Evolutionary conservation across 2,888 invertebrate genomes (phyloP), one percentile per base, ranked within the genome.

Genomic region (Tetropium fuscum): DNA sequence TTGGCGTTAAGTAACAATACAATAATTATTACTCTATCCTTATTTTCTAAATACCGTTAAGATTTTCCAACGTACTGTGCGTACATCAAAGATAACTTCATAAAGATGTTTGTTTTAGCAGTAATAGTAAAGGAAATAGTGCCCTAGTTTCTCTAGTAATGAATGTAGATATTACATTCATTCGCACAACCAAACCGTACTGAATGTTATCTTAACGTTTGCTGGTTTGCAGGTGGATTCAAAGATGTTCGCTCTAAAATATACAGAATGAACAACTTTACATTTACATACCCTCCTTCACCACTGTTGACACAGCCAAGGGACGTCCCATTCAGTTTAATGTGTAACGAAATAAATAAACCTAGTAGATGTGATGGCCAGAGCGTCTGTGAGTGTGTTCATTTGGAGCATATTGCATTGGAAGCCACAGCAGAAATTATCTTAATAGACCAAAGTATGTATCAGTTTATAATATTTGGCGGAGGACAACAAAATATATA

Each of bases 241-340:
- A 49, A 49, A 22, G 36, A 49, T 6, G 22, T 10, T 1, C 51
- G 40, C 34, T 43, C 48, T 22, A 65, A 70, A 57, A 64, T 75
- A 6, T 78, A 78, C 60, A 70, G 73, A 27, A 86, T 86, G 13
- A 91, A 93, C 78, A 90, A 92, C 48, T 86, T 91, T 13, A 89
- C 91, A 5, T 90, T 93, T 78, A 87, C 87, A 22, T 90, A 89
- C 73, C 94, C 94, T 0, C 86, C 90, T 1, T 90, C 91, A 0
- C 93, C 94, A 0, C 83, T 93, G 32, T 83, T 94, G 59, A 91
- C 92, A 1, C 94, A 94, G 76, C 84, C 84, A 0, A 77, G 79
- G 0, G 89, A 91, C 64, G 84, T 91, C 10, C 79, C 85, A 0
- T 76, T 82, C 4, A 81, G 84, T 43, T 76, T 85, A 15, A 76